These are phyloP conservation scores for Lithobates sylvaticus DNA, from an alignment of 2,797 vertebrate species.

Conservation along the genomic window DNA sequence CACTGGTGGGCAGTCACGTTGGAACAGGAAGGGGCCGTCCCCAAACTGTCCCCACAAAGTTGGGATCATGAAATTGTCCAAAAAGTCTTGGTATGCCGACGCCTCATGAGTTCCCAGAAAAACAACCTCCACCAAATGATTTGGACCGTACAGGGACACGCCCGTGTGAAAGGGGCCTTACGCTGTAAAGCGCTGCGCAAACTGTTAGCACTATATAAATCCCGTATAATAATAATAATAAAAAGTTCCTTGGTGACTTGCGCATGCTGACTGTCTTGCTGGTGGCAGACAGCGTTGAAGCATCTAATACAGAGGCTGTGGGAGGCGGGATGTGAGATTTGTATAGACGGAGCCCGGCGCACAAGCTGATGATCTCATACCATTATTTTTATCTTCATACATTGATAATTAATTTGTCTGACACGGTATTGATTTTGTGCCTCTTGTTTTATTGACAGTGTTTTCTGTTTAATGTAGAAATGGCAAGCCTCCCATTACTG, in stretches of 20 bases:
- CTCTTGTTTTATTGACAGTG: conserved; percentile 67
- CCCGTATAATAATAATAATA: too few relatives aligned
- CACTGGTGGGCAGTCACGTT: too few relatives aligned
- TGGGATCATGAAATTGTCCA: too few relatives aligned
- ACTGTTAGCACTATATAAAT: too few relatives aligned
- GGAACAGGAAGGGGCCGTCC: too few relatives aligned
- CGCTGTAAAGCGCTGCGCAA: too few relatives aligned
- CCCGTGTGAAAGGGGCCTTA: too few relatives aligned
- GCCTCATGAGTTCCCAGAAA: too few relatives aligned
- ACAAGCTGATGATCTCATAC: conserved; percentile 67
- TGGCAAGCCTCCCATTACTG: conserved; percentile 69
- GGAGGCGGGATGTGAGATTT: conserved; percentile 8
- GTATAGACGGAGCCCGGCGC: conserved; percentile 60
- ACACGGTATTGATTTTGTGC: conserved; percentile 69
- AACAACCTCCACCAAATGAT: too few relatives aligned
- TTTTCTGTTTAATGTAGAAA: conserved; percentile 68
- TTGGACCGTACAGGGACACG: too few relatives aligned
- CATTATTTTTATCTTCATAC: conserved; percentile 67
- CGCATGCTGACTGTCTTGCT: background rate
- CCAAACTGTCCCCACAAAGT: too few relatives aligned
- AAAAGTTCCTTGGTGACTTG: conserved; percentile 5
- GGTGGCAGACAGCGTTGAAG: background rate
- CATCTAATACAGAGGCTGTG: background rate
- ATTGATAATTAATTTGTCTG: conserved; percentile 71
- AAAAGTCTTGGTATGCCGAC: too few relatives aligned